These are phyloP conservation scores for Chelonus formosanus DNA, from an alignment of 2,888 invertebrate genomes.

Conservation along the genomic window DNA sequence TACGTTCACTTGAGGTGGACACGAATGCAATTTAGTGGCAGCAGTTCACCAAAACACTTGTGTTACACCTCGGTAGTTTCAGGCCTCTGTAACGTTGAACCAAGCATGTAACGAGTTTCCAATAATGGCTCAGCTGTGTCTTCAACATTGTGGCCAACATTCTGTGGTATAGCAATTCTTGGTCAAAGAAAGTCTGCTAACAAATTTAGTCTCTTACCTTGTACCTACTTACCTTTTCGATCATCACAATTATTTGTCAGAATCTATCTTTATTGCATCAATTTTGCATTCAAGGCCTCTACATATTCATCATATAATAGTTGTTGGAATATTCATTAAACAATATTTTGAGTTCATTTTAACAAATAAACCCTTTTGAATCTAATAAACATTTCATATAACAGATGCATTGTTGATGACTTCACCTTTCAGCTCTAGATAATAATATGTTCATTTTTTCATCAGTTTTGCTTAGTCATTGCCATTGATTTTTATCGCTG, in stretches of 20 bases:
- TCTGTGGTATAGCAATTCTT: conserved; percentile 12
- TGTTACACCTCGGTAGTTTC: conserved; percentile 36
- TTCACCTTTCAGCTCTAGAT: too few species aligned
- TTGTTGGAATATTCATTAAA: too few species aligned
- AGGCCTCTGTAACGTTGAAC: conserved; percentile 55
- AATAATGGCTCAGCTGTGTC: conserved; percentile 64
- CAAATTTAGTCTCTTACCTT: conserved; percentile 13
- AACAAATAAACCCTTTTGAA: too few species aligned
- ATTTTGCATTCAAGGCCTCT: too few species aligned
- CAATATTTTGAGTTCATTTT: too few species aligned
- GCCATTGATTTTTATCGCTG: too few species aligned
- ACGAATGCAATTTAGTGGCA: conserved; percentile 34
- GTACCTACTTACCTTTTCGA: conserved; percentile 44
- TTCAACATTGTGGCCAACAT: conserved; percentile 37
- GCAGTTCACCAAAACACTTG: conserved; percentile 36
- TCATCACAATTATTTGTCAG: conserved; percentile 11
- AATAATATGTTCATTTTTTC: too few species aligned
- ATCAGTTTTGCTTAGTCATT: too few species aligned
- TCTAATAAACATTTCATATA: too few species aligned
- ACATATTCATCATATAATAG: too few species aligned
- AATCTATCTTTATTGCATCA: background rate
- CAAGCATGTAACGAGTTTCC: conserved; percentile 64
- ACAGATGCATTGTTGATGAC: too few species aligned
- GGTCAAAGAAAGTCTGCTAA: conserved; percentile 10
- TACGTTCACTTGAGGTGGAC: conserved; percentile 16